A percentile compares a stretch with the other conserved stretches of the same genome.
These are phyloP conservation scores for Cyanoliseus patagonus DNA, from an alignment of 2,113 vertebrate species.

Conservation along the genomic window DNA sequence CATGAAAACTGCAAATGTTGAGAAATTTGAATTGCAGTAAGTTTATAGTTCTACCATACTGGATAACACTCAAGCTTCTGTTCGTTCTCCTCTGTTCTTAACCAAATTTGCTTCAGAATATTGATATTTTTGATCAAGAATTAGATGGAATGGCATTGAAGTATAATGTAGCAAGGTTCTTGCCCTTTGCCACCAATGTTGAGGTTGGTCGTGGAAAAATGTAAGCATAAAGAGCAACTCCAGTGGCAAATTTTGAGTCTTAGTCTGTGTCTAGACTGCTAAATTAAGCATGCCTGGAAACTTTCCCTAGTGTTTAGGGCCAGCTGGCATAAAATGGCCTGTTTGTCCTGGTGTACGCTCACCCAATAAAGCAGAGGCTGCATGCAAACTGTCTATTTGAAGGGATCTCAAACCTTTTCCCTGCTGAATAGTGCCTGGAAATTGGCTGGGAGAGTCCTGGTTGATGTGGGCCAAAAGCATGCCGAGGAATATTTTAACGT, in stretches of 20 bases:
- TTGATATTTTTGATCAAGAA: not conserved
- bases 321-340: constrained; percentile 31
- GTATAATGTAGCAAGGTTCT: not conserved
- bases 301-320: not conserved
- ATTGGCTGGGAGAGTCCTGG: not conserved
- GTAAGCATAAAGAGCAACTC: not conserved
- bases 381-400: constrained; percentile 2
- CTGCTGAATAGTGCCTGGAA: not conserved
- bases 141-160: not conserved
- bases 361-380: not conserved
- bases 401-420: constrained; percentile 1
- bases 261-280: constrained; percentile 33
- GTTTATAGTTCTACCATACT: not conserved
- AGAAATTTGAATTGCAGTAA: not conserved
- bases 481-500: constrained; percentile 11
- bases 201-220: not conserved
- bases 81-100: not conserved
- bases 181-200: not conserved
- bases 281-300: constrained; percentile 6
- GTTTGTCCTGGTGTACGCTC: not conserved
- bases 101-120: not conserved
- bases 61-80: fast-evolving
- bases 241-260: constrained; percentile 10
- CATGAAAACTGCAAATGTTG: not conserved
- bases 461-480: constrained; percentile 1